Percentiles rank a stretch among this genome's conserved stretches.
phyloP scores from a whole-genome alignment of 2,888 invertebrate genomes.

The Sinelater perroti region DNA sequence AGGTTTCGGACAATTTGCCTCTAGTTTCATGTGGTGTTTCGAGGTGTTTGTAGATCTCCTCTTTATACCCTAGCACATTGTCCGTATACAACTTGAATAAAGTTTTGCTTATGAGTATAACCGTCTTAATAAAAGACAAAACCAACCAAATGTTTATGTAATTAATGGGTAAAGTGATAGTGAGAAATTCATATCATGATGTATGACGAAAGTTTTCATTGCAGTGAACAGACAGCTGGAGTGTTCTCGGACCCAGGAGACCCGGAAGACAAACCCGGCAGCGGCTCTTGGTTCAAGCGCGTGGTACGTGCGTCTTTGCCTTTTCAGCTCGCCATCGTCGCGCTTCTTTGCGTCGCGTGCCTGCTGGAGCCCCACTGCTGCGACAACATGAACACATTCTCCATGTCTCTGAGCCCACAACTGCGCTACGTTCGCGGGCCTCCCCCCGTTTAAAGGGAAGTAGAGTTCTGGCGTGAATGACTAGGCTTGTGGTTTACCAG shows the following conservation, averaged over 20 bases:
- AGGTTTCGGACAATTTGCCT: too few relatives aligned
- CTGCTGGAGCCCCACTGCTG: slow-evolving; percentile 81
- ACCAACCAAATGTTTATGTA: too few relatives aligned
- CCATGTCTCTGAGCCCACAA: slow-evolving; percentile 80
- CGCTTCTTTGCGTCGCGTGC: slow-evolving; percentile 77
- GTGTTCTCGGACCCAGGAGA: slow-evolving; percentile 61
- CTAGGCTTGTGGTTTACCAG: neutral
- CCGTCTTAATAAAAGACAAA: too few relatives aligned
- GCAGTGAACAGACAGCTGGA: slow-evolving; percentile 51
- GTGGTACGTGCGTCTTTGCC: slow-evolving; percentile 77
- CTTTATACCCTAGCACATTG: too few relatives aligned
- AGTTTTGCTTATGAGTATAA: too few relatives aligned
- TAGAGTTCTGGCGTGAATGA: neutral
- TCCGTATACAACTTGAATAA: too few relatives aligned
- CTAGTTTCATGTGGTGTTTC: too few relatives aligned
- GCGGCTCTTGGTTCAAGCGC: slow-evolving; percentile 74
- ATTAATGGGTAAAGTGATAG: too few relatives aligned
- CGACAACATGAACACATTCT: slow-evolving; percentile 79
- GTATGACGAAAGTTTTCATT: slow-evolving; percentile 44
- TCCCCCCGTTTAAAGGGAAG: slow-evolving; percentile 72
- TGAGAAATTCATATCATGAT: too few relatives aligned
- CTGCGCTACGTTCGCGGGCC: slow-evolving; percentile 84
- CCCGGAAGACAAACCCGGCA: slow-evolving; percentile 67
- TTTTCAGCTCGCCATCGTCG: slow-evolving; percentile 78
- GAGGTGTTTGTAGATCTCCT: too few relatives aligned